A percentile compares a stretch with the other conserved stretches of the same genome.
Evolutionary conservation across 2,797 vertebrate species (phyloP).

Genomic region (Bradypodion pumilum): DNA sequence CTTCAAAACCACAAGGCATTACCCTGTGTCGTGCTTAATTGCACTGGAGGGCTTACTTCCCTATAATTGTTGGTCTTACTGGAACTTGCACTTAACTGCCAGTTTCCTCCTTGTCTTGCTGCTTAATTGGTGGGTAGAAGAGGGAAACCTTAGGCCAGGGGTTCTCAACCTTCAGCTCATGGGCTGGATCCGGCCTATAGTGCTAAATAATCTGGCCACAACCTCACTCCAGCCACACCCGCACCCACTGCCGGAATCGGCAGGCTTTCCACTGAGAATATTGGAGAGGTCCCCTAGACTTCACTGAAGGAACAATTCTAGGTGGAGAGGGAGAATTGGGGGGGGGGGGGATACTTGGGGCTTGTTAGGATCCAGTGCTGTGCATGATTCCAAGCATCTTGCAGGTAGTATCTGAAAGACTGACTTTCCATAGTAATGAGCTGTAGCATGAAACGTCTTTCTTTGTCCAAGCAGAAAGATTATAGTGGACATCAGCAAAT

Average conservation of each 20-base stretch:
- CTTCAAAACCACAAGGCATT: conserved; percentile 54
- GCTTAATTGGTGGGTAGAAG: conserved; percentile 52
- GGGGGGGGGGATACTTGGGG: not conserved
- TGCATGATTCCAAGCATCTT: too few species aligned
- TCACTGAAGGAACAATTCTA: not conserved
- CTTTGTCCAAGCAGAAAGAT: not conserved
- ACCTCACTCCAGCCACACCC: too few species aligned
- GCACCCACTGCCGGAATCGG: too few species aligned
- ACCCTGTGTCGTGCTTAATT: conserved; percentile 82
- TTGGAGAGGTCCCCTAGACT: not conserved
- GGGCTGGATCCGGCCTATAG: too few species aligned
- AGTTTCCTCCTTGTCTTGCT: conserved; percentile 41
- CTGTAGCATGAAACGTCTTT: not conserved
- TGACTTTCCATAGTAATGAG: not conserved
- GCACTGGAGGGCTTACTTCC: conserved; percentile 85
- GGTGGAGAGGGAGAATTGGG: not conserved
- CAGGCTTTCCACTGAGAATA: not conserved
- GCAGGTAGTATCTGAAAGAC: not conserved
- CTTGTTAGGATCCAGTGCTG: not conserved
- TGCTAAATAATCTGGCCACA: too few species aligned
- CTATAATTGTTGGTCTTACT: conserved; percentile 75
- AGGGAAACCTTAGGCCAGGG: conserved; percentile 59
- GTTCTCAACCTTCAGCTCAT: too few species aligned
- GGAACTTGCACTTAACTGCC: conserved; percentile 58
- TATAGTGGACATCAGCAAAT: not conserved